phyloP scores from a whole-genome alignment of 2,888 invertebrate genomes.

The Oxytorus armatus region DNA sequence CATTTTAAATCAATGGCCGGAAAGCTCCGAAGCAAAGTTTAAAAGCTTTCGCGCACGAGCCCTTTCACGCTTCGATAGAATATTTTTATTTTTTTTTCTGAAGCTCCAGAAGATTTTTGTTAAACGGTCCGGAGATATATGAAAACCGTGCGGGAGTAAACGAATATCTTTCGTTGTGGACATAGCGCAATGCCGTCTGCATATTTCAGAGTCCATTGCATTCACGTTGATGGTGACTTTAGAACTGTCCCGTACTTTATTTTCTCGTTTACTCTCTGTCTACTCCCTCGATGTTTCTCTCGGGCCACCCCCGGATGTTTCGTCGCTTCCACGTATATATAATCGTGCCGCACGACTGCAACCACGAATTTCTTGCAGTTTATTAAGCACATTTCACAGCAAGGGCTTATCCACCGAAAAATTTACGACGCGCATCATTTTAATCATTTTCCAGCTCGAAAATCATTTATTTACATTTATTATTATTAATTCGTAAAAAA shows the following conservation, averaged over 20 bases:
- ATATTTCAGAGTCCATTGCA: constrained; percentile 73
- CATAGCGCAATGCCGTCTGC: constrained; percentile 72
- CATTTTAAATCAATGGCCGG: not conserved
- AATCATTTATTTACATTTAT: not conserved
- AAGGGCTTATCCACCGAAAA: no score
- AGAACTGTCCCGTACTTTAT: constrained; percentile 47
- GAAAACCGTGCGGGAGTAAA: constrained; percentile 3
- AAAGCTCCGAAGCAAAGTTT: not conserved
- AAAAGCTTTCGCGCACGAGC: not conserved
- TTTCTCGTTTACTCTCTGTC: constrained; percentile 66
- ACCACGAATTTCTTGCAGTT: not conserved
- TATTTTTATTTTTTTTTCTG: no score
- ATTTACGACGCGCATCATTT: no score
- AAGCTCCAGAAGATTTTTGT: not conserved
- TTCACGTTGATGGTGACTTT: constrained; percentile 60
- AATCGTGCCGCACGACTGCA: no score
- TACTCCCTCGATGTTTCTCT: constrained; percentile 54
- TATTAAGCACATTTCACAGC: no score
- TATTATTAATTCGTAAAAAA: no score
- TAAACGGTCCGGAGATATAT: not conserved
- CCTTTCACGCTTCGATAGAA: no score
- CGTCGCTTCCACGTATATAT: constrained; percentile 35
- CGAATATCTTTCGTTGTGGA: constrained; percentile 63
- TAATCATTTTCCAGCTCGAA: not conserved
- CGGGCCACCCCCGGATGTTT: constrained; percentile 34